Base-by-base conservation (phyloP, 2,113 vertebrate species). In the Tychaedon coryphoeus region DNA sequence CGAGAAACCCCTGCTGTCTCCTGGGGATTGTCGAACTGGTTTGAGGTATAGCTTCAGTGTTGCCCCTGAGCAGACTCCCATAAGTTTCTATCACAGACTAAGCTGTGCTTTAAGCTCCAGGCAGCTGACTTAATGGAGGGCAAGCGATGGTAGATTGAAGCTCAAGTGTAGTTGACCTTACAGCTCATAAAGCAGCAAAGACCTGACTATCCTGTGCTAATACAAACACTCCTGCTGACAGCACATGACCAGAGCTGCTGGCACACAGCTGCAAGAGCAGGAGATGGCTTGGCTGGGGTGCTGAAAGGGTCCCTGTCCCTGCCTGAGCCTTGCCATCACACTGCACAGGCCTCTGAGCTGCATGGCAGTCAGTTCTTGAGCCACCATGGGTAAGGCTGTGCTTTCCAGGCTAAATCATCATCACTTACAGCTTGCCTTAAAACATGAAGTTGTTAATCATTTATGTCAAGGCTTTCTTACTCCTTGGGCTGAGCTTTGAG, bases 101-200 rank as follows among this genome's bases (percentile, higher is more conserved):
- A 96, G 93, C 90, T 86, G 90, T 96, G 88, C 85, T 95, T 94
- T 96, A 96, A 96, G 82, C 85, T 92, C 31, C 85, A 88, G 87
- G 90, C 94, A 95, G 93, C 87, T 91, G 84, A 90, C 85, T 94
- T 95, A 97, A 94, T 93, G 92, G 94, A 95, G 94, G 93, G 77
- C 94, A 95, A 64, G 58, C 38, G 33, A 92, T 88, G 88, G 92
- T 84, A 88, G 88, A 96, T 97, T 79, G 94, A 76, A 95, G 93
- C 93, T 96, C 91, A 95, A 96, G 80, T 92, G 93, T 95, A 81
- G 89, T 84, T 95, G 95, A 96, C 93, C 94, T 92, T 88, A 82
- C 73, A 93, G 94, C 84, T 95, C 95, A 82, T 95, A 96, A 96
- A 95, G 80, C 84, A 93, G 80, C 7, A 5, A 90, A 92, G 91